Base-by-base conservation (phyloP, 2,113 vertebrate species). In the Hymenochirus boettgeri region DNA sequence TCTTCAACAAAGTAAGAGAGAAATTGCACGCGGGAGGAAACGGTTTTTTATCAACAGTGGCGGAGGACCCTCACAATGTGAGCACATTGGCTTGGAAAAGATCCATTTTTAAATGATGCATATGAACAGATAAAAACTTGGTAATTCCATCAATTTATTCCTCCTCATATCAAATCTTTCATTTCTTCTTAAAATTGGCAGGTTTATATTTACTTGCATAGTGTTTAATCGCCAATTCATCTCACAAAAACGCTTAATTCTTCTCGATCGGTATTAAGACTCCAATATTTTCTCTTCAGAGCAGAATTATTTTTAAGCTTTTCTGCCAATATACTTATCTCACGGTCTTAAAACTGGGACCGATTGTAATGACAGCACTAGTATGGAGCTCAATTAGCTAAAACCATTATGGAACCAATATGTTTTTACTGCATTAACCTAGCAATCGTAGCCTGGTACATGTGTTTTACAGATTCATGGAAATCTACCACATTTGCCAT, bases 11-110 rank as follows among this genome's bases (percentile, higher is more conserved):
- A 10, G 24, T 23, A 26, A 31, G 54, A 58, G 45, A 26, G 31
- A 39, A 66, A 58, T 50, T 33, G 54, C 47, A 66, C 21, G 46
- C 55, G n/a, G n/a, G n/a, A 66, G 45, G 54, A 50, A 58, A 58
- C 27, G 27, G 54, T 37, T 29, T n/a, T n/a, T 58, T 57, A 57
- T 37, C 58, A 45, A 51, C 29, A 5, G 42, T 58, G 42, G 45
- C 47, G 33, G 21, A 3, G n/a, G 35, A 33, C 29, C 17, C 55
- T 66, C 39, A 18, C 45, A 58, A 24, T 21, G 54, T 35, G 54
- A 29, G 21, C 50, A 27, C 63, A 66, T 46, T 66, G 63, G 55
- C 29, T 23, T 66, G 55, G 54, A 57, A 50, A 7, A 7, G 2
- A 21, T 65, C 62, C 62, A 65, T 27, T 24, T 46, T 31, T 51